A percentile compares a stretch with the other conserved stretches of the same genome.
phyloP scores from a whole-genome alignment of 2,888 invertebrate genomes.

The Rhyacophila evoluta region DNA sequence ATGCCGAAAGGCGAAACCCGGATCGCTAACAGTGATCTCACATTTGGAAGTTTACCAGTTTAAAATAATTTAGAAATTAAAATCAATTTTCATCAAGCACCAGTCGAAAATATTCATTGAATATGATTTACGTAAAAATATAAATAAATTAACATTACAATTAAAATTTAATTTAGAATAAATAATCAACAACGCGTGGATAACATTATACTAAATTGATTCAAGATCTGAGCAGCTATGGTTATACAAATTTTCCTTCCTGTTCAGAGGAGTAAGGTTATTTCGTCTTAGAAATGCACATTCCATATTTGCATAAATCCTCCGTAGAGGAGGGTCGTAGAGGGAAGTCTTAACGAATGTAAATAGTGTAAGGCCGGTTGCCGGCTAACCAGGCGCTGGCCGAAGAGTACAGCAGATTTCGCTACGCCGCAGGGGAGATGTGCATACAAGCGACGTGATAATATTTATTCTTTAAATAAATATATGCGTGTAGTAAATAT shows the following conservation, averaged over 20 bases:
- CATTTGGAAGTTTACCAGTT: too few relatives aligned
- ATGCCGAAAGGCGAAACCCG: too few relatives aligned
- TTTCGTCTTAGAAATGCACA: slow-evolving; percentile 44
- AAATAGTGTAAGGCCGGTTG: slow-evolving; percentile 48
- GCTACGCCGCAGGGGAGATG: neutral
- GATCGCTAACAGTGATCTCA: too few relatives aligned
- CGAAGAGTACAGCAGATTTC: neutral
- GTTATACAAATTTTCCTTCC: neutral
- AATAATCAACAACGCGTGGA: neutral
- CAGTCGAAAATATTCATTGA: too few relatives aligned
- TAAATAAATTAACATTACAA: too few relatives aligned
- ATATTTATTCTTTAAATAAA: neutral
- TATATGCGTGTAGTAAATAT: too few relatives aligned
- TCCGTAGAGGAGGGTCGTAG: slow-evolving; percentile 20
- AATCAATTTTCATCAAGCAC: too few relatives aligned
- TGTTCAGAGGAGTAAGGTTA: neutral
- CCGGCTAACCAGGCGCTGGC: slow-evolving; percentile 22
- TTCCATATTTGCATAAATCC: slow-evolving; percentile 52
- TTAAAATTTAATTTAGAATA: neutral
- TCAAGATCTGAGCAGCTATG: neutral
- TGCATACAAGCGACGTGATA: neutral
- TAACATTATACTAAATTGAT: too few relatives aligned
- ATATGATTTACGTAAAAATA: too few relatives aligned
- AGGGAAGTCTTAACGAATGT: slow-evolving; percentile 44
- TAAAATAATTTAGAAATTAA: too few relatives aligned